A percentile compares a stretch with the other conserved stretches of the same genome.
Conservation (phyloP, 2,113 vertebrate species). For the Petroica traversi region DNA sequence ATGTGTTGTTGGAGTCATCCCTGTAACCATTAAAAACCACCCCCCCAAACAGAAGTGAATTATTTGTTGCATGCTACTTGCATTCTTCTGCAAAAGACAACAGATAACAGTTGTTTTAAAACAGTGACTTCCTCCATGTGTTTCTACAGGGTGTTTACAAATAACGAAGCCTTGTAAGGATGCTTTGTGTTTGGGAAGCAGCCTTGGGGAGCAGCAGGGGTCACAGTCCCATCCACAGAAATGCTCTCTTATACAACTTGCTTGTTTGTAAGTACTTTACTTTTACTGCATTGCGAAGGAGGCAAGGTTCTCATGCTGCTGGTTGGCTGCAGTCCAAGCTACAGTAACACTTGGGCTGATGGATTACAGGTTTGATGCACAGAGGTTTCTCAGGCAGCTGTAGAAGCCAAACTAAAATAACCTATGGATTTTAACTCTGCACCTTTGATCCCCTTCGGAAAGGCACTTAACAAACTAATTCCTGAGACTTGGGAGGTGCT, state of each 20-base stretch:
- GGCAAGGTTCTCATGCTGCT: not conserved
- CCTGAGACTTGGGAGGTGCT: not conserved
- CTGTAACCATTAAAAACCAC: not conserved
- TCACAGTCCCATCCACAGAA: not conserved
- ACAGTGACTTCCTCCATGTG: not conserved
- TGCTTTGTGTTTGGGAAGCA: conserved; percentile 30
- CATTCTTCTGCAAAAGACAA: not conserved
- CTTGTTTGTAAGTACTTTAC: not conserved
- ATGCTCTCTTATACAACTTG: not conserved
- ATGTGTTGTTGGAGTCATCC: not conserved
- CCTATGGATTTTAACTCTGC: not conserved
- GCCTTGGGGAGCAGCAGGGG: conserved; percentile 24
- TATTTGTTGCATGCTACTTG: not conserved
- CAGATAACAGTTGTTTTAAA: conserved; percentile 8
- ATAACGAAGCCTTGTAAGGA: not conserved
- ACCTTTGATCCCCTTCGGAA: not conserved
- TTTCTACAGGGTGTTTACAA: not conserved
- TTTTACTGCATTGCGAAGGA: not conserved
- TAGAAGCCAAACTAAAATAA: not conserved
- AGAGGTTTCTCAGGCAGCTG: not conserved
- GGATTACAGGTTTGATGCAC: not conserved
- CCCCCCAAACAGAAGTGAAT: not conserved
- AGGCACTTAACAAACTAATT: not conserved
- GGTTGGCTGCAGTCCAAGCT: not conserved
- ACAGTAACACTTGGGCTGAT: not conserved